Evolutionary conservation across 2,113 vertebrate genomes (phyloP).

Genomic region (Corythaixoides concolor): DNA sequence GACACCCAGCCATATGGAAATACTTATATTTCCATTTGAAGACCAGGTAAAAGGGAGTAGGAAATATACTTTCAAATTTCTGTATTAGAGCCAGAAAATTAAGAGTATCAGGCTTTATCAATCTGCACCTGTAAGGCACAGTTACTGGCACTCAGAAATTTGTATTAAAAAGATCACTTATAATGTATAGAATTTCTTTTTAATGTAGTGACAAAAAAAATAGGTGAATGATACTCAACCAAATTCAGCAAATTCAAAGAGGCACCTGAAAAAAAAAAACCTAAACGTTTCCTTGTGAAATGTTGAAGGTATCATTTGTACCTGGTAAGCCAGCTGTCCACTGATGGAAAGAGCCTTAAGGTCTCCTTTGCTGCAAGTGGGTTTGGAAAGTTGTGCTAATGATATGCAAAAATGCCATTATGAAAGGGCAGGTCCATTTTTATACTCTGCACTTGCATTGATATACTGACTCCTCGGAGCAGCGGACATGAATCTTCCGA

Average conservation of each 20-base stretch:
- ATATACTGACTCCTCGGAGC: neutral
- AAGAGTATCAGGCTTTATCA: neutral
- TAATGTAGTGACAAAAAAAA: neutral
- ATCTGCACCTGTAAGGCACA: neutral
- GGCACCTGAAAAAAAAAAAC: neutral
- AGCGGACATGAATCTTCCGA: neutral
- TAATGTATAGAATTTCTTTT: neutral
- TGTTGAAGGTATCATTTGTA: neutral
- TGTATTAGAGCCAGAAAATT: neutral
- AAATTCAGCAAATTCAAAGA: neutral
- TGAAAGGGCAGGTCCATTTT: neutral
- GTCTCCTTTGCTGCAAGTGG: neutral
- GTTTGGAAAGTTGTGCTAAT: neutral
- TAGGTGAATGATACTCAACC: neutral
- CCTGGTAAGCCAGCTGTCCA: neutral
- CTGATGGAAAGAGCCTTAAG: neutral
- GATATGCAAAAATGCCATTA: neutral
- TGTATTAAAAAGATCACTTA: neutral
- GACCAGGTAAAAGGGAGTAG: neutral
- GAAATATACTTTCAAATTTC: neutral
- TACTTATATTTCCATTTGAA: neutral
- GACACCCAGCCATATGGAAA: neutral
- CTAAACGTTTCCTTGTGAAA: fast-evolving
- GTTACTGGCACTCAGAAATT: neutral
- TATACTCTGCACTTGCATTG: neutral